Evolutionary conservation across 2,797 vertebrate genomes (phyloP).

Genomic region (Chiloscyllium punctatum): DNA sequence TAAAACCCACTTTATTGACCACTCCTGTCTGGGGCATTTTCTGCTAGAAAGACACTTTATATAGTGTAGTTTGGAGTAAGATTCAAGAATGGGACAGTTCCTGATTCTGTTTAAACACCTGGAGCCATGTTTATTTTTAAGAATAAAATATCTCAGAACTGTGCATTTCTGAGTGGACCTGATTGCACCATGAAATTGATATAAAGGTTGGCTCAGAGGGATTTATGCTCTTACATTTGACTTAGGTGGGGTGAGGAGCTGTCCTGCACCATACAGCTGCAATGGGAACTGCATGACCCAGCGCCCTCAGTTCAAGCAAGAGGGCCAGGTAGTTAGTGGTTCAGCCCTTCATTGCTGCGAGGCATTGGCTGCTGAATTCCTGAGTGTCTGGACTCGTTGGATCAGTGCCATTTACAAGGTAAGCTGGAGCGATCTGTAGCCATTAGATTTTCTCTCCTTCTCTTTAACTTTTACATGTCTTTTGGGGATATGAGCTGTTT

Average conservation of each 20-base stretch:
- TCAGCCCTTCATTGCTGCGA: neutral
- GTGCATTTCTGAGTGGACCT: neutral
- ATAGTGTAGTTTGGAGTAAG: neutral
- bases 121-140: neutral
- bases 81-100: neutral
- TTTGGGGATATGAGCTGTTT: neutral
- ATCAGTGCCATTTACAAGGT: conserved; percentile 45
- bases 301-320: conserved; percentile 2
- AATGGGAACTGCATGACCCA: neutral
- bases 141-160: neutral
- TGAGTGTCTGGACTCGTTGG: conserved; percentile 52
- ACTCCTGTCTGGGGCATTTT: no score
- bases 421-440: neutral
- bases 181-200: neutral
- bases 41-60: neutral
- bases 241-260: neutral
- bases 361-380: conserved; percentile 51
- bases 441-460: neutral
- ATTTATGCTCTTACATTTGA: neutral
- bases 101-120: neutral
- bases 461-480: neutral
- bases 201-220: neutral
- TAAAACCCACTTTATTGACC: no score
- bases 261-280: conserved; percentile 38
- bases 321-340: conserved; percentile 12